Conservation (phyloP, 2,888 invertebrate genomes). For the Caenorhabditis sp. region DNA sequence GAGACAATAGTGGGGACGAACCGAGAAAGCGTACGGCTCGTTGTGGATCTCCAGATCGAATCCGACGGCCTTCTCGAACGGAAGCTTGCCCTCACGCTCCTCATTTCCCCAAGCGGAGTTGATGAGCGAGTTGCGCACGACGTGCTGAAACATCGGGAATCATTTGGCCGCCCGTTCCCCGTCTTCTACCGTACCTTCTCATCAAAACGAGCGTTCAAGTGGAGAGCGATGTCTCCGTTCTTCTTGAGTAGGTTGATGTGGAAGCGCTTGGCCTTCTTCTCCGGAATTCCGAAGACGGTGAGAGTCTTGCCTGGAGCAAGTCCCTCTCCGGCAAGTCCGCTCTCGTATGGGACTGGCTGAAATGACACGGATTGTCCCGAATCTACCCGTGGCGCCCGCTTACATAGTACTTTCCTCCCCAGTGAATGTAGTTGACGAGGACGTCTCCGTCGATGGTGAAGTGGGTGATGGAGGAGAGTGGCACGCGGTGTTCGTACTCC, state of each 20-base stretch:
- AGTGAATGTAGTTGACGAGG: conserved; percentile 74
- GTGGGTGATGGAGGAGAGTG: conserved; percentile 76
- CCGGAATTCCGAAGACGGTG: conserved; percentile 74
- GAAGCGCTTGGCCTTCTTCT: conserved; percentile 76
- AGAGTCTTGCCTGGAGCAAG: conserved; percentile 77
- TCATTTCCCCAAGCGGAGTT: conserved; percentile 72
- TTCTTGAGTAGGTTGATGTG: conserved; percentile 71
- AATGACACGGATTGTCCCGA: too few species aligned
- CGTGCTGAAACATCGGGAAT: conserved; percentile 54
- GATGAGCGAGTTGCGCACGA: conserved; percentile 70
- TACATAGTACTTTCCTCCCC: conserved; percentile 79
- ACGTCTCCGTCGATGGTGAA: conserved; percentile 79
- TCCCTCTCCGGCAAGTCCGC: conserved; percentile 76
- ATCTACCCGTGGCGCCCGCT: too few species aligned
- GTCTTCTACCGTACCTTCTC: conserved; percentile 63
- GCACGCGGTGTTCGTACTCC: conserved; percentile 78
- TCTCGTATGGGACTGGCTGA: conserved; percentile 78
- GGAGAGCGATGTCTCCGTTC: conserved; percentile 73
- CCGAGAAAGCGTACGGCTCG: conserved; percentile 71
- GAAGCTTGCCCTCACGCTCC: conserved; percentile 72
- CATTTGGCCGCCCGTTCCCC: too few species aligned
- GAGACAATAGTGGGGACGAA: conserved; percentile 2
- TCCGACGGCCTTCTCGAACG: conserved; percentile 68
- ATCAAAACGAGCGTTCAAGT: conserved; percentile 70
- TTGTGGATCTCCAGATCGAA: conserved; percentile 71